Base-by-base conservation (phyloP, 2,888 invertebrate genomes). In the Orthonychiurus folsomi region DNA sequence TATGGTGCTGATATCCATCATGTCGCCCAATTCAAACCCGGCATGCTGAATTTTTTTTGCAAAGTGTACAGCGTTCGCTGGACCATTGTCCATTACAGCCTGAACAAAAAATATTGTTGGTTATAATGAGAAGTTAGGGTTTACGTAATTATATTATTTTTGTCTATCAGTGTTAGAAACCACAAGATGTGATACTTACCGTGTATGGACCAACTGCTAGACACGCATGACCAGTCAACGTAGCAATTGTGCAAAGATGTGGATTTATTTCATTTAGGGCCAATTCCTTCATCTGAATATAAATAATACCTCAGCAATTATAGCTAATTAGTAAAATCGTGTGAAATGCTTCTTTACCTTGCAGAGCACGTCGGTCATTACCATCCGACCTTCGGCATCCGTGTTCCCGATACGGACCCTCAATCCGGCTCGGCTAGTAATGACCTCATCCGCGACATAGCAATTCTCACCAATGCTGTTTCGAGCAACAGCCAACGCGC, bases 301-400 rank as follows among this genome's bases (percentile, higher is more conserved):
- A 20, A 54, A 25, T 20, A 56, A 52, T 52, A 52, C 21, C 20
- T 9, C 52, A 52, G 20, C 3, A 21, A 23, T 52, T n/a, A 48
- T 12, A 48, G 48, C n/a, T 48, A 12, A 12, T 48, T n/a, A 48
- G 48, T 15, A 48, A 15, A 12, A 48, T 48, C 12, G n/a, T n/a
- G n/a, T 15, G 48, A 12, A 48, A 48, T 48, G n/a, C 15, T 15
- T 15, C 73, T 81, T 82, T 79, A 87, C 85, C 78, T 84, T 84
- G 75, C 86, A 88, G 28, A 94, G 82, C 26, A 89, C 85, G 80
- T 94, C 93, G 50, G 87, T 87, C 92, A 94, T 92, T 54, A 88
- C 87, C 87, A 93, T 87, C 63, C 94, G 82, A 1, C 95, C 95
- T 79, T 96, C 95, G 58, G 94, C 93, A 80, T 96, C 95, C 2